Evolutionary conservation across 2,888 invertebrate species (phyloP).

Genomic region (Sesamia inferens): DNA sequence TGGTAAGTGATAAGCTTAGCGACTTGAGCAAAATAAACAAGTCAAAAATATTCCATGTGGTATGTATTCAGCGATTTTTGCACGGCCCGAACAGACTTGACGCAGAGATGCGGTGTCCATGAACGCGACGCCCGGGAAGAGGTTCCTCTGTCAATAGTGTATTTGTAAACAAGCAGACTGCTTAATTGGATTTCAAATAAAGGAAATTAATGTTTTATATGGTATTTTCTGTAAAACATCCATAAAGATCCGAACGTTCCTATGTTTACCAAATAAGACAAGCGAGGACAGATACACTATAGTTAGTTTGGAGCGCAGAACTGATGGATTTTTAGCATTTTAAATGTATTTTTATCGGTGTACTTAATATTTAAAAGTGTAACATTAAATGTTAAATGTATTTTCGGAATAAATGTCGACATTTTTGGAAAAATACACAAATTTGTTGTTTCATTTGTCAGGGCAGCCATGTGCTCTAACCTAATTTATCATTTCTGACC

Average conservation of each 20-base stretch:
- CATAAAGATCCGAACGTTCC: no score
- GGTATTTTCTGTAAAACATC: no score
- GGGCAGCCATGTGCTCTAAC: neutral
- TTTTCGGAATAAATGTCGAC: constrained; percentile 42
- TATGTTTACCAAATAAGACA: neutral
- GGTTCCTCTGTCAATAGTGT: constrained; percentile 3
- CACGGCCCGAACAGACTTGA: neutral
- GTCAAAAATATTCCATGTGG: no score
- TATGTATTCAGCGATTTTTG: neutral
- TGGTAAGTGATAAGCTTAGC: neutral
- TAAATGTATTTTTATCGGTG: constrained; percentile 8
- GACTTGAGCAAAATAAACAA: no score
- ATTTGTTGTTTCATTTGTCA: constrained; percentile 15
- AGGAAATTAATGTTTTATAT: neutral
- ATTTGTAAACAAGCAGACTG: neutral
- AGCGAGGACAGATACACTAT: neutral
- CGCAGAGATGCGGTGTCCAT: no score
- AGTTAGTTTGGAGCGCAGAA: constrained; percentile 5
- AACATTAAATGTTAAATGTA: constrained; percentile 48
- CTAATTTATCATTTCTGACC: neutral
- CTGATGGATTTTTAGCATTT: constrained; percentile 23
- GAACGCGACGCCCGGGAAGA: neutral
- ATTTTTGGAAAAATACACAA: constrained; percentile 13
- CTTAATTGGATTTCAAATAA: neutral
- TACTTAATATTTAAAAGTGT: constrained; percentile 11